These are phyloP conservation scores for Micrasema minimum DNA, from an alignment of 1,140 invertebrate species.

Conservation along the genomic window DNA sequence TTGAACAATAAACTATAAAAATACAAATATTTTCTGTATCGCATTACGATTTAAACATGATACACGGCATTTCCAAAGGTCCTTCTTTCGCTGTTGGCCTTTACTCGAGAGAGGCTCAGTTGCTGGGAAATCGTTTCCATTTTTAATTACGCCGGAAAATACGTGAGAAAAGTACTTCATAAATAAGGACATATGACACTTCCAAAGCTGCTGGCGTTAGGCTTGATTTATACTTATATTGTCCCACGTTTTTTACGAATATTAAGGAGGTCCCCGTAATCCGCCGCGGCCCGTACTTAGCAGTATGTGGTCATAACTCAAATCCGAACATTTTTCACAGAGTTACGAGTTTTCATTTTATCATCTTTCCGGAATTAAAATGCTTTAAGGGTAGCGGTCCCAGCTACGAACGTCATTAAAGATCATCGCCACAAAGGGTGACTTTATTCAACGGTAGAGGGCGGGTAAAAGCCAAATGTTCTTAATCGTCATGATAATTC, in stretches of 20 bases:
- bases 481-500: no score
- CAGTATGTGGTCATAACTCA: constrained; percentile 43
- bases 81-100: no score
- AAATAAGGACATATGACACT: constrained; percentile 51
- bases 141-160: constrained; percentile 49
- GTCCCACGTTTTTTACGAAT: constrained; percentile 48
- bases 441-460: no score
- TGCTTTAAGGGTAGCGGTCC: no score
- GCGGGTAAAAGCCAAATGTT: no score
- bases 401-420: no score
- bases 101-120: constrained; percentile 21
- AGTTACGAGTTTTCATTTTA: constrained; percentile 48
- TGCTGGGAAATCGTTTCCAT: constrained; percentile 34
- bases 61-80: no score
- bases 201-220: constrained; percentile 43
- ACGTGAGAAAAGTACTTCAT: constrained; percentile 50
- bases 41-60: no score
- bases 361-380: constrained; percentile 46
- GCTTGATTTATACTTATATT: constrained; percentile 52
- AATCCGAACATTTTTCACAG: constrained; percentile 37
- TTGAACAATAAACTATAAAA: no score
- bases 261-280: constrained; percentile 50
- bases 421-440: no score
- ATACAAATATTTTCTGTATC: no score
- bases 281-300: constrained; percentile 35